Conservation (phyloP, 1,140 invertebrate genomes). For the Branchinecta lynchi region DNA sequence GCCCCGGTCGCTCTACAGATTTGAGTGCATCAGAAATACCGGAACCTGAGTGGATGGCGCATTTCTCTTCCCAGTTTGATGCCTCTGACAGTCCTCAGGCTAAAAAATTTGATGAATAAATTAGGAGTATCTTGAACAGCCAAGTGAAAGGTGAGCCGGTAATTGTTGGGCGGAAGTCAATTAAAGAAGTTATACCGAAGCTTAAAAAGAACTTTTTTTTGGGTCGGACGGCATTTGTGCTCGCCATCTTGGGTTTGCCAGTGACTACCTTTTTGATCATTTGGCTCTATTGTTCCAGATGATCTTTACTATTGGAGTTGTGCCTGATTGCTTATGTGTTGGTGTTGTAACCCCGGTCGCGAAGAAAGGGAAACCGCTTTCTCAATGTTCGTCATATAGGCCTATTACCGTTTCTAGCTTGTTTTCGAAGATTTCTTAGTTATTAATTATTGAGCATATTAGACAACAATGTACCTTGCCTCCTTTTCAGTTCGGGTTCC, state of each 20-base stretch:
- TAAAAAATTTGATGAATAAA: conserved; percentile 1
- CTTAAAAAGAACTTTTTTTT: conserved; percentile 2
- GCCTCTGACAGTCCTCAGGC: neutral
- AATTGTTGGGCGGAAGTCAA: neutral
- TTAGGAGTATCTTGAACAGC: conserved; percentile 1
- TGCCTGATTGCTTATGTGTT: conserved; percentile 9
- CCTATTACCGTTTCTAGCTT: conserved; percentile 9
- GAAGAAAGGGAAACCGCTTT: too few species aligned
- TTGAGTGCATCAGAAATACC: too few species aligned
- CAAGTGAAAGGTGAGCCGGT: too few species aligned
- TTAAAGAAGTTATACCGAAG: conserved; percentile 6
- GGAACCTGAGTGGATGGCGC: neutral
- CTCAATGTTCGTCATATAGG: too few species aligned
- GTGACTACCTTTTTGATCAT: too few species aligned
- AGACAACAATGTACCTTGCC: too few species aligned
- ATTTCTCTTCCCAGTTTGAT: conserved; percentile 1
- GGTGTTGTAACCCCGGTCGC: neutral
- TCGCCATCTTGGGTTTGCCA: conserved; percentile 1
- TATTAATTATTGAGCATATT: too few species aligned
- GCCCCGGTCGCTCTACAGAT: too few species aligned
- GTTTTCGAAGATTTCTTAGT: conserved; percentile 3
- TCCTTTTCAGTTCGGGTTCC: neutral
- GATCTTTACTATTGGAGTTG: conserved; percentile 5
- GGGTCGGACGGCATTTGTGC: conserved; percentile 4
- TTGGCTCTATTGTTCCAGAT: conserved; percentile 5